Evolutionary conservation across 2,797 vertebrate genomes (phyloP), one percentile per base, ranked within the genome.

Genomic region (Thaleichthys pacificus): DNA sequence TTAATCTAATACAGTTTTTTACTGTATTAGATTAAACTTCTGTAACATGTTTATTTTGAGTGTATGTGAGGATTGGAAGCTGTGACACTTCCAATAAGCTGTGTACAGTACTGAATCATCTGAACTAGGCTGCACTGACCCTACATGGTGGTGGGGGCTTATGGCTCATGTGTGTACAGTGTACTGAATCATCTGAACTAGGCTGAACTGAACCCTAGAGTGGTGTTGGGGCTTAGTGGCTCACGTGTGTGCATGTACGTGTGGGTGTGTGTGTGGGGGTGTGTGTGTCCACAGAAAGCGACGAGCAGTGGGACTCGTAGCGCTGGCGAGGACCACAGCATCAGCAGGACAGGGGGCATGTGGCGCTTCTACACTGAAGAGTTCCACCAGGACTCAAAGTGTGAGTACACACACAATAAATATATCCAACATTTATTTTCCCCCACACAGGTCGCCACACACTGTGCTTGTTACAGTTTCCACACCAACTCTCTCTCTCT

Each of bases 341-440:
- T 97, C 98, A 2, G 96, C 97, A 0, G 98, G 97, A 99, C 97
- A 0, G 97, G 98, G 57, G 98, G 98, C 47, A 99, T 99, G 95
- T 99, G 98, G 98, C 92, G 98, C 32, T 99, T 99, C 90, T 99
- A 99, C 92, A 99, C 98, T 0, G 98, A 99, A 80, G 98, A 99
- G n/a, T n/a, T 84, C 99, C 98, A 1, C 98, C 98, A 0, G 98
- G 98, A 14, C 97, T 99, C 74, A 99, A 99, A 96, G 98, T 99
- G 97, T 99, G 89, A 95, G 97, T 94, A 17, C 12, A 32, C 22
- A 26, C 38, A 15, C 12, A 26, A 26, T 26, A 26, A 26, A 26
- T 26, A 26, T 26, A 26, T 26, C 26, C 26, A 26, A 26, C 26
- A 26, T 26, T 26, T 26, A 26, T 26, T 26, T 26, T 15, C 0